Evolutionary conservation across 2,888 invertebrate genomes (phyloP), one percentile per base, ranked within the genome.

Genomic region (Biston stratarius): DNA sequence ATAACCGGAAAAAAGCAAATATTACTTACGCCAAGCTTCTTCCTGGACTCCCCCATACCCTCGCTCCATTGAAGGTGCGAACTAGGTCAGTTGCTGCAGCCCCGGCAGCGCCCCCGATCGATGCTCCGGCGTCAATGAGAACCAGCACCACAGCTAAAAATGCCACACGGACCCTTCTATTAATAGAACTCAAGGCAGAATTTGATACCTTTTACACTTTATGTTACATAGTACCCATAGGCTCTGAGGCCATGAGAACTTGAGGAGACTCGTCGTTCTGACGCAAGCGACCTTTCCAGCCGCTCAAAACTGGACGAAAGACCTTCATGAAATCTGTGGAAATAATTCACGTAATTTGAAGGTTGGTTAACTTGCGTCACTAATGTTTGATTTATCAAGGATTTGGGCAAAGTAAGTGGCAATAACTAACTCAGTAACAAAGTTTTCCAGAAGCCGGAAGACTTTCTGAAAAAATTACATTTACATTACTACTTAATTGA

Each of bases 51-150:
- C 45, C 74, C 71, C 77, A 74, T 78, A 81, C 80, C 82, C 80
- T 79, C 77, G 72, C 82, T 85, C 86, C 92, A 92, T 92, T 93
- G 91, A 92, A 85, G 83, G 83, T 79, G 80, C 76, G 80, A 93
- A 91, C 82, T 91, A 81, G 92, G 92, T 91, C 91, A 90, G 70
- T 80, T 76, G 83, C 79, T 85, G 86, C 88, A 88, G 78, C 84
- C 83, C 83, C 83, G 82, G 80, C 73, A 81, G 81, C 51, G 79
- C 76, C 79, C 77, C 77, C 75, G 89, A 91, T 92, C 92, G 88
- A 91, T 91, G 80, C 70, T 69, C 77, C 83, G 81, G 84, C 91
- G 84, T 91, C 92, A 91, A 91, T 91, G 89, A 83, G 85, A 66
- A 81, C 76, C 79, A 77, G 74, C 80, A 79, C 80, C 72, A 78